A percentile compares a stretch with the other conserved stretches of the same genome.
Evolutionary conservation across 2,888 invertebrate species (phyloP).

Genomic region (Sinodicranocentrus sp.): DNA sequence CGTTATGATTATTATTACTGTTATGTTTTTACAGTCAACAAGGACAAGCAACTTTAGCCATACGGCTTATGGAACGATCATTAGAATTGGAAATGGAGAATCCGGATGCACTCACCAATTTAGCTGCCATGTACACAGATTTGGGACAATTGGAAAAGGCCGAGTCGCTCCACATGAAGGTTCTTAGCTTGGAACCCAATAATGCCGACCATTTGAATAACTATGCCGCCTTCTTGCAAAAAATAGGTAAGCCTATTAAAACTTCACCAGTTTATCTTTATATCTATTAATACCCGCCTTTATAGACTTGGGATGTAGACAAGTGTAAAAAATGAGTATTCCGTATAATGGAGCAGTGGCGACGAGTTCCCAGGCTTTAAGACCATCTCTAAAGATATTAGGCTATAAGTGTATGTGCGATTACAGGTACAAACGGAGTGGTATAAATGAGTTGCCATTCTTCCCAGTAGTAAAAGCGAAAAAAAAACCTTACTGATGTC

Average conservation of each 20-base stretch:
- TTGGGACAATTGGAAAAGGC: slow-evolving; percentile 73
- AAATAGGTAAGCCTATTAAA: slow-evolving; percentile 79
- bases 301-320: no score
- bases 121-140: slow-evolving; percentile 76
- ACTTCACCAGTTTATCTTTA: no score
- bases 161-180: slow-evolving; percentile 73
- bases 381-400: no score
- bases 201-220: slow-evolving; percentile 86
- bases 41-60: slow-evolving; percentile 74
- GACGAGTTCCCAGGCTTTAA: no score
- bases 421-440: no score
- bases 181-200: slow-evolving; percentile 81
- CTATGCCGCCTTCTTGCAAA: slow-evolving; percentile 86
- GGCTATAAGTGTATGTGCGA: no score
- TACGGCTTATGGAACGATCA: slow-evolving; percentile 75
- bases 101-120: slow-evolving; percentile 75
- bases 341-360: no score
- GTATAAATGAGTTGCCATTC: no score
- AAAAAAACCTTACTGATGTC: no score
- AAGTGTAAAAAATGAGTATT: not conserved
- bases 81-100: slow-evolving; percentile 75
- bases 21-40: slow-evolving; percentile 73
- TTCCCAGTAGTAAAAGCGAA: no score
- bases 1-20: no score
- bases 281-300: no score